Evolutionary conservation across 1,140 invertebrate genomes (phyloP).

Genomic region (Chironomus striatipennis): DNA sequence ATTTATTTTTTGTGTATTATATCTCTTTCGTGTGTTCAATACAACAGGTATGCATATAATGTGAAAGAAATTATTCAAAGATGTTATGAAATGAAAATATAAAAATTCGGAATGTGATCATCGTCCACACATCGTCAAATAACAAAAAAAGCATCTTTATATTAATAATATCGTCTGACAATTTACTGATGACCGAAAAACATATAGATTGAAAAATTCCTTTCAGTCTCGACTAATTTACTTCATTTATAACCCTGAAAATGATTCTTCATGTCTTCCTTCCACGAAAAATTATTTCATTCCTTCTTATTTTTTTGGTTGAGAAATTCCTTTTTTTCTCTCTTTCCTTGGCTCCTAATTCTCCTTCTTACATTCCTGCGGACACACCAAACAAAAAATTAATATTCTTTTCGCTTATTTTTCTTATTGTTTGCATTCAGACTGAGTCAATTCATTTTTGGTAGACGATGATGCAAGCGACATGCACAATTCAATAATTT

Average conservation of each 20-base stretch:
- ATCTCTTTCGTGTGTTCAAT: no score
- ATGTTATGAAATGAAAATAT: neutral
- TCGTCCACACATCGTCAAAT: neutral
- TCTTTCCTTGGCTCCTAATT: neutral
- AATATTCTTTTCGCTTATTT: no score
- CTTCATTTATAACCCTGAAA: no score
- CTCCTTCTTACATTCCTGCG: neutral
- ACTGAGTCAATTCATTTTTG: no score
- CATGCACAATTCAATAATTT: neutral
- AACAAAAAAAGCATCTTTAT: neutral
- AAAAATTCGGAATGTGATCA: slow-evolving; percentile 1
- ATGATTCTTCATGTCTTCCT: no score
- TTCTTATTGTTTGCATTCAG: neutral
- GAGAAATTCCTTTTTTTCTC: neutral
- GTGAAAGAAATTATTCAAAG: neutral
- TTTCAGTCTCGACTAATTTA: neutral
- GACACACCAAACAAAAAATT: neutral
- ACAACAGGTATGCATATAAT: no score
- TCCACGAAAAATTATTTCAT: no score
- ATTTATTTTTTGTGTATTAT: no score
- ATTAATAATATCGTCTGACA: neutral
- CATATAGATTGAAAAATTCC: neutral
- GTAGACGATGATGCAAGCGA: neutral
- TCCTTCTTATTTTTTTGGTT: neutral
- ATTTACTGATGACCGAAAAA: neutral